Percentiles rank a stretch among this genome's conserved stretches.
Conservation (phyloP, 2,888 invertebrate species). For the Lepidochitona cinerea region DNA sequence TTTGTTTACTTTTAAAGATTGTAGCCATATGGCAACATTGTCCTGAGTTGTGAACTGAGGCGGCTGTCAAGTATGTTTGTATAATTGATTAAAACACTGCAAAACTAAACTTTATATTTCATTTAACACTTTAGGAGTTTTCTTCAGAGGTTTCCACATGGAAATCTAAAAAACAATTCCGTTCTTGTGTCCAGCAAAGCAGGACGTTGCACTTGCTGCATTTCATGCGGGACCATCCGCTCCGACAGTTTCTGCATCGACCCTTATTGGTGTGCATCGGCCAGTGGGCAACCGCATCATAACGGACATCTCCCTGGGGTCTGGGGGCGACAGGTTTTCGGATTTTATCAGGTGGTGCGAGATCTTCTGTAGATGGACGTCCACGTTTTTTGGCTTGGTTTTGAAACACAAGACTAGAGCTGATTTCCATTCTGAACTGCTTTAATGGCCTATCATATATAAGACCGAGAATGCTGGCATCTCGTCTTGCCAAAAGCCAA, state of each 20-base stretch:
- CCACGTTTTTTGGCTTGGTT: not conserved
- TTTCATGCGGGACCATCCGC: not conserved
- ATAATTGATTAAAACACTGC: too few relatives aligned
- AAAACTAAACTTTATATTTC: not conserved
- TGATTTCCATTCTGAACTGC: not conserved
- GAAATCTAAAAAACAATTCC: not conserved
- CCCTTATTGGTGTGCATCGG: not conserved
- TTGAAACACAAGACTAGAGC: not conserved
- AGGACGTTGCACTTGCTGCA: conserved; percentile 2
- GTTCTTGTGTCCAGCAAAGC: not conserved
- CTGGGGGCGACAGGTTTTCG: not conserved
- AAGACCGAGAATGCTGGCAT: not conserved
- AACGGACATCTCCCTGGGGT: not conserved
- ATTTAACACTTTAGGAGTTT: not conserved
- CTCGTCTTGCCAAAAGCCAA: not conserved
- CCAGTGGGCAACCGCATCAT: not conserved
- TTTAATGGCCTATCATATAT: not conserved
- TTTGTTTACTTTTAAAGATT: not conserved
- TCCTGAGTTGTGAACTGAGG: not conserved
- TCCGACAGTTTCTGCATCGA: not conserved
- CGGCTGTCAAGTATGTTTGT: too few relatives aligned
- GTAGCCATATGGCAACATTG: not conserved
- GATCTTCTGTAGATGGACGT: not conserved
- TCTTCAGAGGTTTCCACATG: not conserved
- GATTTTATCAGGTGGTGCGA: not conserved